phyloP scores from a whole-genome alignment of 2,113 vertebrate species.

The Heloderma charlesbogerti region DNA sequence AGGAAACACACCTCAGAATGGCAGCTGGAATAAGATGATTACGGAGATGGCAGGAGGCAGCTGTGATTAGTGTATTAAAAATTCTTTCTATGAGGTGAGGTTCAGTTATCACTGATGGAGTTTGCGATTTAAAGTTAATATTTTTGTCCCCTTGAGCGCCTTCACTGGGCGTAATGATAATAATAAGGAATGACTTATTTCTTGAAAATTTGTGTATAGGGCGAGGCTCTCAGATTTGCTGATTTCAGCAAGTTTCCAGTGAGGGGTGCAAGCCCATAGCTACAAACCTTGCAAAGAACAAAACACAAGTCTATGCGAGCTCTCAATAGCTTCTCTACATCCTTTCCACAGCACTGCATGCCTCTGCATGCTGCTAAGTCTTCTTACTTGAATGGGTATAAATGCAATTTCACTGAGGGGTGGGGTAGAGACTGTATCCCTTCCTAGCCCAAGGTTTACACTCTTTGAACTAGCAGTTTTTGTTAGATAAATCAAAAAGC shows the following conservation, averaged over 20 bases:
- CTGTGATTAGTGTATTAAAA: neutral
- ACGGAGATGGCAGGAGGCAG: neutral
- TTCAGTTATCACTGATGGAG: neutral
- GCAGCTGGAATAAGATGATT: neutral
- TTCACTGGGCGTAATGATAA: neutral
- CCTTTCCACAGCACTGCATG: slow-evolving; percentile 22
- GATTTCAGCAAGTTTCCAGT: slow-evolving; percentile 8
- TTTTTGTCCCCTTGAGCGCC: neutral
- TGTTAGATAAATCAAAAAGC: neutral
- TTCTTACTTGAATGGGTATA: slow-evolving; percentile 13
- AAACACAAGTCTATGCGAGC: slow-evolving; percentile 44
- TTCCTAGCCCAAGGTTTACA: neutral
- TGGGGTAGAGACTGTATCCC: neutral
- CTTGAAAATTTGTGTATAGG: neutral
- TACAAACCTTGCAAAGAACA: slow-evolving; percentile 15
- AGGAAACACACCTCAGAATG: neutral
- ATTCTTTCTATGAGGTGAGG: accelerated
- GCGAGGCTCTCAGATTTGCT: neutral
- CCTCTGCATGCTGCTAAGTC: slow-evolving; percentile 24
- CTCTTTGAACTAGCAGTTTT: neutral
- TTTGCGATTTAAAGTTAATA: neutral
- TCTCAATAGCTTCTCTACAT: slow-evolving; percentile 22
- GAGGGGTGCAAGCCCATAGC: neutral
- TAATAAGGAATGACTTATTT: neutral
- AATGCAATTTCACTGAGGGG: neutral